Conservation (phyloP, 2,888 invertebrate species). For the Erannis defoliaria region DNA sequence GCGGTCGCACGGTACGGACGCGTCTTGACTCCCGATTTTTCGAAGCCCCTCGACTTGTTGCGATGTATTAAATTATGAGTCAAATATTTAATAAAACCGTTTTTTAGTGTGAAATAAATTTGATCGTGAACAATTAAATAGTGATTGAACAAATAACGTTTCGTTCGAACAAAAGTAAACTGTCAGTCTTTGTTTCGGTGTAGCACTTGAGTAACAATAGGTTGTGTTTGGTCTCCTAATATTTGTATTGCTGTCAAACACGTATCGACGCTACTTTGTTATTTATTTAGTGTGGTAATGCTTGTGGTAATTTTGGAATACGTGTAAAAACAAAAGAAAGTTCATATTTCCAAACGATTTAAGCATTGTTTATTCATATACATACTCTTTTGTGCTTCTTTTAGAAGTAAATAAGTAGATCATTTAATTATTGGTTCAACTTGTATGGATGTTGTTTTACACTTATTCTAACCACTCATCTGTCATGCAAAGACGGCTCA, state of each 20-base stretch:
- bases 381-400: no score
- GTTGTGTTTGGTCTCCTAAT: conserved; percentile 28
- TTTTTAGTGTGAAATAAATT: background rate
- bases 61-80: conserved; percentile 45
- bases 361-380: background rate
- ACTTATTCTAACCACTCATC: no score
- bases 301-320: background rate
- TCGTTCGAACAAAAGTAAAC: conserved; percentile 18
- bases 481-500: no score
- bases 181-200: conserved; percentile 35
- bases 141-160: conserved; percentile 10
- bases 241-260: conserved; percentile 22
- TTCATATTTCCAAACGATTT: background rate
- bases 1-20: conserved; percentile 61
- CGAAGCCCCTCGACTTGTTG: conserved; percentile 52
- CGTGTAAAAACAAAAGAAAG: background rate
- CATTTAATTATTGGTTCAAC: no score
- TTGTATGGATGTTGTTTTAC: no score
- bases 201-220: conserved; percentile 31
- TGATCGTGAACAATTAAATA: conserved; percentile 8
- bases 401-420: no score
- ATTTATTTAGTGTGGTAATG: conserved; percentile 1
- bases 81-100: background rate
- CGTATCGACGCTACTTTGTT: conserved; percentile 5
- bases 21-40: conserved; percentile 37